Conservation (phyloP, 2,888 invertebrate species). For the Monoplex corrugatus region DNA sequence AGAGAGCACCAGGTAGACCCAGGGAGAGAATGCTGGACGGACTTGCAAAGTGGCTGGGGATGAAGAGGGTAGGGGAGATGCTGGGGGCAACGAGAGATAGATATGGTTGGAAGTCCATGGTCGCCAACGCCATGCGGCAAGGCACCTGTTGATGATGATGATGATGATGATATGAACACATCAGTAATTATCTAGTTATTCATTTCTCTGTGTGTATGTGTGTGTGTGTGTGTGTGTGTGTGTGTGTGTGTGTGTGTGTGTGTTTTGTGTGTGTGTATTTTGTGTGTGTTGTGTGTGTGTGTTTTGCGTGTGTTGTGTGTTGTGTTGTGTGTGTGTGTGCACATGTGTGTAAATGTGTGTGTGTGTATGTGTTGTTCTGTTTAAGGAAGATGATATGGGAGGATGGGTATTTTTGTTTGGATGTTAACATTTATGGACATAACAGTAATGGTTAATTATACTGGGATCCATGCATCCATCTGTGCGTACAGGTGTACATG, state of each 20-base stretch:
- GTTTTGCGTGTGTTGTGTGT: conserved; percentile 26
- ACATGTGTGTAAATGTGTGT: not conserved
- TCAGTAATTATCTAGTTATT: not conserved
- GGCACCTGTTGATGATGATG: no score
- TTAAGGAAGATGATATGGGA: not conserved
- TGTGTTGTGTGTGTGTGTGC: not conserved
- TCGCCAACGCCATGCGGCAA: no score
- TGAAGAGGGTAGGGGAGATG: no score
- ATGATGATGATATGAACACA: no score
- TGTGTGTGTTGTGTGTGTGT: conserved; percentile 25
- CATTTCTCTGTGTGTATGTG: not conserved
- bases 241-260: not conserved
- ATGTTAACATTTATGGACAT: no score
- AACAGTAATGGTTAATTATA: no score
- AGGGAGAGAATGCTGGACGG: no score
- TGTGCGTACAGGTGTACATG: not conserved
- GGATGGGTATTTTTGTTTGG: no score
- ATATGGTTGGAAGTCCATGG: no score
- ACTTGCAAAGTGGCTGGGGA: no score
- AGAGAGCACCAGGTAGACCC: no score
- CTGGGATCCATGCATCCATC: not conserved
- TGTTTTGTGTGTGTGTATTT: not conserved
- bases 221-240: not conserved
- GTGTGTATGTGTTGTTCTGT: not conserved
- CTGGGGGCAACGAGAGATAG: no score